These are phyloP conservation scores for Decapterus maruadsi DNA, from an alignment of 2,797 vertebrate genomes.

Conservation along the genomic window DNA sequence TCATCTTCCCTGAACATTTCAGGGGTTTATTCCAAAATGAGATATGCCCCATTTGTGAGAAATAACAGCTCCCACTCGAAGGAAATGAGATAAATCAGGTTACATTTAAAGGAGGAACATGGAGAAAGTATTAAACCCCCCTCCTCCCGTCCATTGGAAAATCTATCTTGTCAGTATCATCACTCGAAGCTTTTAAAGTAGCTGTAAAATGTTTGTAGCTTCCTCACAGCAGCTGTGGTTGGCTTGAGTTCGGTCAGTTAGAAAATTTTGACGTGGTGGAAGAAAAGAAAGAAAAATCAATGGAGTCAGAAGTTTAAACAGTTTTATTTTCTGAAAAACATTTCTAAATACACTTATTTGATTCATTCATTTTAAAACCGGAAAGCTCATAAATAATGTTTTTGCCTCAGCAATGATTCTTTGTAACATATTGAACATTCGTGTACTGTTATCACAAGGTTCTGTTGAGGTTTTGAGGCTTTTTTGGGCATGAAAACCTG, in stretches of 20 bases:
- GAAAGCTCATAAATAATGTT: background rate
- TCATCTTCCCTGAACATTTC: background rate
- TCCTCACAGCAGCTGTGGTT: conserved; percentile 14
- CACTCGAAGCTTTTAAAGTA: background rate
- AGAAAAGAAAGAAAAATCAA: background rate
- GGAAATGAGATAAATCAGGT: background rate
- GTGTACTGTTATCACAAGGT: background rate
- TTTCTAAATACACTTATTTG: background rate
- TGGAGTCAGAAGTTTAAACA: conserved; percentile 2
- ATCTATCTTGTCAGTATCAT: background rate
- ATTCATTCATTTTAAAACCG: background rate
- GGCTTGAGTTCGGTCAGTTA: background rate
- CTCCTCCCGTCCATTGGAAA: background rate
- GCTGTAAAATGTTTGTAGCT: conserved; percentile 29
- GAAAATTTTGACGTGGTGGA: background rate
- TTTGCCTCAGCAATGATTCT: background rate
- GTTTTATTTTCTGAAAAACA: background rate
- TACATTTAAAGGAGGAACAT: conserved; percentile 12
- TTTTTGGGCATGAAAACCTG: background rate
- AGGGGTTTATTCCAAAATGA: background rate
- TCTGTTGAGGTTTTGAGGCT: background rate
- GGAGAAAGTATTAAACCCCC: background rate
- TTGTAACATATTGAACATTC: background rate
- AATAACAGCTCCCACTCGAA: background rate
- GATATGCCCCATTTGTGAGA: background rate